Evolutionary conservation across 1,140 invertebrate genomes (phyloP), one percentile per base, ranked within the genome.

Genomic region (Aphaenogaster floridana): DNA sequence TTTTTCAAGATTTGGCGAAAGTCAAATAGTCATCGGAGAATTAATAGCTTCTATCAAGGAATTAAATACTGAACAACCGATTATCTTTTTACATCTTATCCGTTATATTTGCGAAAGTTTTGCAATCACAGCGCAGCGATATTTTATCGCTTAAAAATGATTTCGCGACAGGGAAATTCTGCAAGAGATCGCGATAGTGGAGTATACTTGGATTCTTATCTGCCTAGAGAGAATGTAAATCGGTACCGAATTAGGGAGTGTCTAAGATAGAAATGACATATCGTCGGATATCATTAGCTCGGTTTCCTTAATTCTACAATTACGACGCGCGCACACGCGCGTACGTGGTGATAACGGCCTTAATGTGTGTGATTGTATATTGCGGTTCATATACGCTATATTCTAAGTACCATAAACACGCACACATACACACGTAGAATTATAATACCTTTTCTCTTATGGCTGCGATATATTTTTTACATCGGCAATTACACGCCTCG

Each of bases 221-320:
- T 66, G n/a, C 21, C 34, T 28, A 28, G 39, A 79, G 45, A 77
- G 28, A 66, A 86, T 86, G 59, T 78, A 66, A 66, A 80, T 86
- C 61, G 76, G 76, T 63, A 86, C 21, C 76, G 42, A 86, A 86
- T 78, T 79, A 64, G 21, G 36, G 74, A 78, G 76, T 66, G 59
- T 86, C 76, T 68, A 66, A 79, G 57, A 59, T 80, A 86, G 61
- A 64, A 66, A 66, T 81, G 76, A 80, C 84, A 64, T 78, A 28
- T 68, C 52, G 15, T 80, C 21, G 84, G 76, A 66, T 78, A 77
- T 79, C 39, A 64, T 79, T 81, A 79, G 36, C 84, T 52, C 21
- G 36, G 61, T 77, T 86, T 79, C 76, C 84, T 77, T 66, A 76
- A 54, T 79, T 66, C 76, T 86, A 79, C 77, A 85, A 86, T 86